Percentiles rank a stretch among this genome's conserved stretches.
Conservation (phyloP, 1,140 invertebrate species). For the Drosophila nasuta region DNA sequence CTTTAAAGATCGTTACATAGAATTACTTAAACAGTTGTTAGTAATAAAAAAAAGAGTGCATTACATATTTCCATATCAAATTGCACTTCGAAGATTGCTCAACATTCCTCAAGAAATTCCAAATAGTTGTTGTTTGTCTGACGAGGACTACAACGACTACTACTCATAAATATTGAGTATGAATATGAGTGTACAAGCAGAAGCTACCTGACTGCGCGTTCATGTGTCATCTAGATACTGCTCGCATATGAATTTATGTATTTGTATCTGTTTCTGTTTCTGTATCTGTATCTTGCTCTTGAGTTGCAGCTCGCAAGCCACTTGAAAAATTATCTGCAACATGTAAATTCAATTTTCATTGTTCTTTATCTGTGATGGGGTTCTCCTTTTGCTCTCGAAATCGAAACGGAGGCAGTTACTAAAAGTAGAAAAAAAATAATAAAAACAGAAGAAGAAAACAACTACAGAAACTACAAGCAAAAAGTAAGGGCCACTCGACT, state of each 20-base stretch:
- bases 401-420: conserved; percentile 71
- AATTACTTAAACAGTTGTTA: not conserved
- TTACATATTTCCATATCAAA: not conserved
- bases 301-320: conserved; percentile 59
- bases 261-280: conserved; percentile 31
- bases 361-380: conserved; percentile 79
- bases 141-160: not conserved
- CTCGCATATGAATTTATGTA: conserved; percentile 16
- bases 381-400: conserved; percentile 9
- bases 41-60: not conserved
- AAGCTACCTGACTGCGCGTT: conserved; percentile 47
- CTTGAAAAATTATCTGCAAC: conserved; percentile 84
- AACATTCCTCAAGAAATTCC: conserved; percentile 19
- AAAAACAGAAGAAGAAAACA: conserved; percentile 9
- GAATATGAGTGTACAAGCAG: conserved; percentile 4
- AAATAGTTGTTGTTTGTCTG: conserved; percentile 16
- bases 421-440: conserved; percentile 60
- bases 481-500: conserved; percentile 54
- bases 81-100: not conserved
- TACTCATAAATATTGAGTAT: conserved; percentile 19
- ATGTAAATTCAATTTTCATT: conserved; percentile 84
- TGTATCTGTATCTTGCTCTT: conserved; percentile 48
- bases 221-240: conserved; percentile 35
- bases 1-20: too few species aligned
- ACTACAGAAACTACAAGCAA: not conserved